A percentile compares a stretch with the other conserved stretches of the same genome.
Evolutionary conservation across 2,113 vertebrate genomes (phyloP).

Genomic region (Scomber scombrus): DNA sequence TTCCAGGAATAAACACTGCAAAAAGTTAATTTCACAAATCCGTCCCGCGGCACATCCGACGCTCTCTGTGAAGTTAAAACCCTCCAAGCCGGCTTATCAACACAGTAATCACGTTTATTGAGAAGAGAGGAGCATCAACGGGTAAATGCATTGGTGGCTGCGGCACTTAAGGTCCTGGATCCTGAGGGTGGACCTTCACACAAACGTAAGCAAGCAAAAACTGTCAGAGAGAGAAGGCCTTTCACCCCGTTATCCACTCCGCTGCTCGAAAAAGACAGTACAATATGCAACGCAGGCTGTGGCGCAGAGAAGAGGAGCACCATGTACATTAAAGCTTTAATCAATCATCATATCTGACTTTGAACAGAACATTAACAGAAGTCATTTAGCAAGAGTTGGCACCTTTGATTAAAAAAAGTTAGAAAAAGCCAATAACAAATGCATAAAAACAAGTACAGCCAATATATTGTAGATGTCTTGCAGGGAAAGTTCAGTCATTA

Average conservation of each 20-base stretch:
- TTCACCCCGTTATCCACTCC: slow-evolving; percentile 37
- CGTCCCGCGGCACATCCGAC: neutral
- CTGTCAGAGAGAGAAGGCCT: slow-evolving; percentile 31
- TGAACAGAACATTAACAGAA: slow-evolving; percentile 39
- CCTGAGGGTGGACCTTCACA: slow-evolving; percentile 72
- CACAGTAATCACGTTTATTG: slow-evolving; percentile 81
- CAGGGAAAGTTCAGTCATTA: slow-evolving; percentile 37
- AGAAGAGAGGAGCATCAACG: slow-evolving; percentile 65
- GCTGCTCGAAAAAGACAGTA: slow-evolving; percentile 39
- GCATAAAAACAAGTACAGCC: slow-evolving; percentile 44
- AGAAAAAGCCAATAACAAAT: slow-evolving; percentile 56
- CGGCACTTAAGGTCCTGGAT: slow-evolving; percentile 72
- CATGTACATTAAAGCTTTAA: slow-evolving; percentile 78
- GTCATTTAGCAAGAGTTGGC: slow-evolving; percentile 69
- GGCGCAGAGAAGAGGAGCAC: slow-evolving; percentile 72
- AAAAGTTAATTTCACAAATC: slow-evolving; percentile 48
- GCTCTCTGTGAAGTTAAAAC: slow-evolving; percentile 46
- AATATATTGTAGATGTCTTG: slow-evolving; percentile 28
- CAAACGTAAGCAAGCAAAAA: slow-evolving; percentile 59
- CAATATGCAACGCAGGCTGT: slow-evolving; percentile 54
- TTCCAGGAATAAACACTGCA: slow-evolving; percentile 30
- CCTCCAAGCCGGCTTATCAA: slow-evolving; percentile 51
- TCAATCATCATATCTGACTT: slow-evolving; percentile 50
- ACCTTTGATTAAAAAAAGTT: slow-evolving; percentile 61
- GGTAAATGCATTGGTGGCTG: slow-evolving; percentile 71